These are phyloP conservation scores for Pegea sp. DNA, from an alignment of 23 tunicate genomes.

Conservation along the genomic window DNA sequence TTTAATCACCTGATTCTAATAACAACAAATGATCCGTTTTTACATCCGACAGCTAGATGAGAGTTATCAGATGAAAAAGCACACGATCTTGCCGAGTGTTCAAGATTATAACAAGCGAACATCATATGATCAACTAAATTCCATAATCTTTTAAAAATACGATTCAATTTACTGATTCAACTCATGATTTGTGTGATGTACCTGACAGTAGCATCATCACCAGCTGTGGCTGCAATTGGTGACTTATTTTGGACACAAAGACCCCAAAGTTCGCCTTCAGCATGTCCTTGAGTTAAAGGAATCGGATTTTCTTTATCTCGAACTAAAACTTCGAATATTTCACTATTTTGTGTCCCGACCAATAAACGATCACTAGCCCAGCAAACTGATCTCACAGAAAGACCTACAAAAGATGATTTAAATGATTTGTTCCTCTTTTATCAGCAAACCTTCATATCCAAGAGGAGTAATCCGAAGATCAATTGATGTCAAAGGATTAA, in stretches of 20 bases:
- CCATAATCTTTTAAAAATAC: too few relatives aligned
- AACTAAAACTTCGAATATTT: conserved; percentile 68
- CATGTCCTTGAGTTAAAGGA: conserved; percentile 66
- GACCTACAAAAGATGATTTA: conserved; percentile 15
- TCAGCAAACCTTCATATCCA: conserved; percentile 70
- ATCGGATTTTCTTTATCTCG: conserved; percentile 33
- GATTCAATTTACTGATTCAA: too few relatives aligned
- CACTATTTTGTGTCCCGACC: conserved; percentile 79
- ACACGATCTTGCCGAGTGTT: conserved; percentile 72
- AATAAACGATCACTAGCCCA: conserved; percentile 40
- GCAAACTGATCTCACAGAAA: conserved; percentile 63
- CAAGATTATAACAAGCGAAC: conserved; percentile 35
- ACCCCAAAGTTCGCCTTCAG: conserved; percentile 99
- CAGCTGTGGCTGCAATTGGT: conserved; percentile 69
- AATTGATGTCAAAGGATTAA: conserved; percentile 43
- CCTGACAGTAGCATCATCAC: conserved; percentile 76
- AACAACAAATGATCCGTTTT: conserved; percentile 59
- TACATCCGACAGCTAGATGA: conserved; percentile 75
- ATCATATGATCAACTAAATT: conserved; percentile 38
- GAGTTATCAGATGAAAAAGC: conserved; percentile 56
- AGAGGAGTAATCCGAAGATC: conserved; percentile 8
- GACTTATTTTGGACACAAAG: conserved; percentile 44
- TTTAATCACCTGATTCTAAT: conserved; percentile 33
- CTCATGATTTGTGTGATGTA: too few relatives aligned
- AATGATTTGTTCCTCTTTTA: too few relatives aligned